Evolutionary conservation across 2,888 invertebrate genomes (phyloP).

Genomic region (Agriopis marginaria): DNA sequence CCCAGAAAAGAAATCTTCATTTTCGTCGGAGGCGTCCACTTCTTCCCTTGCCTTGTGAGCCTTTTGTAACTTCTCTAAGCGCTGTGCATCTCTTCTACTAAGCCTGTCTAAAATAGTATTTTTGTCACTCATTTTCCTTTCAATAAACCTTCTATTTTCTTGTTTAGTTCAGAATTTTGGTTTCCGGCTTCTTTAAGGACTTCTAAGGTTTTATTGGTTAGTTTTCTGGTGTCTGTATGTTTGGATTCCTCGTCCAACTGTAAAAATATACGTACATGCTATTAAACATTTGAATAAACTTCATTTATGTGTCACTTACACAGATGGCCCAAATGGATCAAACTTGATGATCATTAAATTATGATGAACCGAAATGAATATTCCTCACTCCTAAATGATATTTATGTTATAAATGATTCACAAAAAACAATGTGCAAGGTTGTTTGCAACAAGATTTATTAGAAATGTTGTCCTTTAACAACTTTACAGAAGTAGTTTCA

Average conservation of each 20-base stretch:
- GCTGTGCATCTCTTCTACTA: conserved; percentile 87
- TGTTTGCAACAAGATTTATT: not conserved
- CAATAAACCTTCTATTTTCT: conserved; percentile 78
- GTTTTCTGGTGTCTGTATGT: conserved; percentile 69
- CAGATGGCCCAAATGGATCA: conserved; percentile 58
- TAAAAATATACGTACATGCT: conserved; percentile 39
- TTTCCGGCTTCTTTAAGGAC: conserved; percentile 81
- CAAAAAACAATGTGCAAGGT: conserved; percentile 23
- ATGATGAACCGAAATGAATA: conserved; percentile 17
- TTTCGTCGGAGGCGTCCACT: conserved; percentile 88
- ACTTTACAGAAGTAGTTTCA: not conserved
- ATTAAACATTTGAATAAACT: conserved; percentile 1
- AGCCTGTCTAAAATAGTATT: conserved; percentile 76
- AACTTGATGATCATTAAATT: conserved; percentile 67
- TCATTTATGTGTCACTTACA: not conserved
- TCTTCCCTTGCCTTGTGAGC: conserved; percentile 88
- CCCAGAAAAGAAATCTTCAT: conserved; percentile 90
- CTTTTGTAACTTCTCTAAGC: conserved; percentile 88
- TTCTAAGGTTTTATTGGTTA: conserved; percentile 62
- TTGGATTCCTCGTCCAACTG: conserved; percentile 74
- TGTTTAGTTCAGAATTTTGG: conserved; percentile 74
- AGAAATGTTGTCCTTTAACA: not conserved
- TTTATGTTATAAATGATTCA: conserved; percentile 4
- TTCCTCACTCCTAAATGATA: not conserved
- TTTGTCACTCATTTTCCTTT: conserved; percentile 81